Base-by-base conservation (phyloP, 2,797 vertebrate genomes). In the Malurus splendens region DNA sequence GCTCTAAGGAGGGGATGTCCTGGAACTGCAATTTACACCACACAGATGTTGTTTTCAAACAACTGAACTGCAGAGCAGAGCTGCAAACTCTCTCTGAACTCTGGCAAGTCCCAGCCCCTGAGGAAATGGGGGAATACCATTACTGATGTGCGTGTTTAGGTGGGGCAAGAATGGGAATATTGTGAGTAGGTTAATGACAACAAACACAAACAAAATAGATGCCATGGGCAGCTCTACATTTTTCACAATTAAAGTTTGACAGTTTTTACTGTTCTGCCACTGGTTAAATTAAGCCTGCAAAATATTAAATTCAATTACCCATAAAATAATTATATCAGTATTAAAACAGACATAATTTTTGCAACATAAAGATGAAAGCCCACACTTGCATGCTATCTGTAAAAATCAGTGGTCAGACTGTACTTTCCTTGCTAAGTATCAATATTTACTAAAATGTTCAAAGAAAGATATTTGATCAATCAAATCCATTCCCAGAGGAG, bases 341-440 rank as follows among this genome's bases (percentile, higher is more conserved):
- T 86, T 96, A 92, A 96, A 92, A 79, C 68, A 92, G 76, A 64
- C 83, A 86, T 76, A 80, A 85, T 84, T 95, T 94, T 95, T 95
- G 71, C 72, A 70, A 64, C 38, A 54, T 85, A 28, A 93, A 93
- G 60, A 91, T 67, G 75, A 87, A 93, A 82, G 74, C 44, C 64
- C 4, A 13, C 25, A 65, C 33, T 72, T 83, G 27, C 62, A 77
- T 44, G 56, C 44, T 91, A 83, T 82, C 70, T 55, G 44, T 85
- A 92, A 95, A 89, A 95, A 89, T 81, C 70, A 71, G 74, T 18
- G 25, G 82, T 76, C 62, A 77, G 59, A 54, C 32, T 79, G 77
- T 61, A 52, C 25, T 84, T 82, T 85, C 84, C 57, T 94, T 60
- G 74, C 56, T 89, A 67, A 92, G 41, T 56, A 89, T 93, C 57